Base-by-base conservation (phyloP, 1,140 invertebrate species). In the Drosophila ironensis region DNA sequence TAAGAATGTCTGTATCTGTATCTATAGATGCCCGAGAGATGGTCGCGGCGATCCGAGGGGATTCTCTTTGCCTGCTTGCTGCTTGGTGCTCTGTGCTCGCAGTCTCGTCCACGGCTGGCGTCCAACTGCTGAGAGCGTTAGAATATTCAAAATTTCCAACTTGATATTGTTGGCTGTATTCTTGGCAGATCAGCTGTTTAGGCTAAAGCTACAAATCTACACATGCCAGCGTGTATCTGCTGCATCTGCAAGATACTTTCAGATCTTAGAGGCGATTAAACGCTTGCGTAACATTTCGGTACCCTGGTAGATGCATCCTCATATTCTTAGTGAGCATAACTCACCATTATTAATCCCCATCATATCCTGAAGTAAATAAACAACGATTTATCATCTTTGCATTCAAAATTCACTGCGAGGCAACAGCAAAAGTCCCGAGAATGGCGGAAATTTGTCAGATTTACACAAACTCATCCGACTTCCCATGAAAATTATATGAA, bases 51-150 rank as follows among this genome's bases (percentile, higher is more conserved):
- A n/a, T 33, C 14, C 9, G 16, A 60, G 9, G 27, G 14, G 45
- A 4, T 47, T 38, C 16, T 50, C 28, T 47, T 25, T 33, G n/a
- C n/a, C n/a, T n/a, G n/a, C n/a, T n/a, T n/a, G n/a, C n/a, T n/a
- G n/a, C n/a, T n/a, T n/a, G n/a, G n/a, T n/a, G n/a, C 45, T 52
- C 12, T 17, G 38, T 57, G 51, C 61, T 69, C 72, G 51, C 56
- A 20, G 27, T 48, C 63, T 57, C 70, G 60, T 24, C 53, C 44
- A 30, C 73, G 78, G 68, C 77, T 72, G 37, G 25, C 57, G 63
- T 64, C 50, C 40, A 72, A 82, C 78, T 82, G 77, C 61, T 53
- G 41, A 48, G 41, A 63, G 59, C 59, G 24, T 22, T 14, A 37
- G 19, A 14, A 63, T 47, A 19, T 24, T 63, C 63, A n/a, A 30